These are phyloP conservation scores for Protobothrops mucrosquamatus DNA, from an alignment of 2,113 vertebrate genomes.

Conservation along the genomic window DNA sequence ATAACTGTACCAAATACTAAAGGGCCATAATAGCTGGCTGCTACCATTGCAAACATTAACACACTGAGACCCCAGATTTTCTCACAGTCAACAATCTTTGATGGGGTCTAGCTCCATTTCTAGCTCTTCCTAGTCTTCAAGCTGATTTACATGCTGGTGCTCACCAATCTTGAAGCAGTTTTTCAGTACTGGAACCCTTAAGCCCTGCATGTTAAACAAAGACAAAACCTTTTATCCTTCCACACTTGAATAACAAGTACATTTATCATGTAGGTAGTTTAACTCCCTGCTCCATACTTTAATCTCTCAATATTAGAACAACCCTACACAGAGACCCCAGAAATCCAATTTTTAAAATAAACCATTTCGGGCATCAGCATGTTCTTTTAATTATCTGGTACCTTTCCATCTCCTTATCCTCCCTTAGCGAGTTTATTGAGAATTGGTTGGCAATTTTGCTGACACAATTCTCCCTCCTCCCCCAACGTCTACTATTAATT, in stretches of 20 bases:
- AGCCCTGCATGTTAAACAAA: not conserved
- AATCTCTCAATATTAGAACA: slow-evolving; percentile 53
- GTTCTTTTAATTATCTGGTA: slow-evolving; percentile 57
- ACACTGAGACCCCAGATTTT: not conserved
- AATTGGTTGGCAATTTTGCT: slow-evolving; percentile 43
- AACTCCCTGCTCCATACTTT: slow-evolving; percentile 38
- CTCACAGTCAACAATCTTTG: not conserved
- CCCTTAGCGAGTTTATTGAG: slow-evolving; percentile 36
- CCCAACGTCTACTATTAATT: not conserved
- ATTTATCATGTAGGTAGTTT: slow-evolving; percentile 25
- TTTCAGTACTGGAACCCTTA: not conserved
- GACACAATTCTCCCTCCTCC: slow-evolving; percentile 23
- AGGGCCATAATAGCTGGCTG: not conserved
- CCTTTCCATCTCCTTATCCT: slow-evolving; percentile 8
- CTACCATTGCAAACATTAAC: not conserved
- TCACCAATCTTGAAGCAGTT: slow-evolving; percentile 2
- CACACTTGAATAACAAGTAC: slow-evolving; percentile 36
- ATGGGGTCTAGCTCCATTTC: not conserved
- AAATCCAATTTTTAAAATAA: slow-evolving; percentile 59
- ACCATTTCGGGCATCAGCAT: slow-evolving; percentile 55
- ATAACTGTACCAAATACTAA: not conserved
- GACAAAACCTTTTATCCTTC: slow-evolving; percentile 41
- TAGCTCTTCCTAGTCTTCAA: not conserved
- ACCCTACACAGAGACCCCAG: slow-evolving; percentile 32
- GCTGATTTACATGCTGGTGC: not conserved